Evolutionary conservation across 2,797 vertebrate species (phyloP), one percentile per base, ranked within the genome.

Genomic region (Euthynnus affinis): DNA sequence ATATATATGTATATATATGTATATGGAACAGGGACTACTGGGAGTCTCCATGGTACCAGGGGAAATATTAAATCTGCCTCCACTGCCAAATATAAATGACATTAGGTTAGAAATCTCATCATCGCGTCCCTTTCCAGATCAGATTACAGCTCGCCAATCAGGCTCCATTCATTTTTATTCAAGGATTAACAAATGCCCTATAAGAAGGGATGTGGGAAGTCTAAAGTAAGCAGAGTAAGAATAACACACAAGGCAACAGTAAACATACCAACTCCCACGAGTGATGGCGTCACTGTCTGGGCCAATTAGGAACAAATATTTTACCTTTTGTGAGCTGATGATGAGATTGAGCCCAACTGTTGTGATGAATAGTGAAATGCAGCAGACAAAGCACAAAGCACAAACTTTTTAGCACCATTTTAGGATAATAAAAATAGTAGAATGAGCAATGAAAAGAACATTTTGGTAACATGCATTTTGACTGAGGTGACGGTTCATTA

Each of bases 231-330:
- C 66, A 25, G 65, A 81, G 80, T 60, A 86, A 86, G 81, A 84
- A 89, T 69, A 91, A 92, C 82, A 89, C 73, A 71, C 83, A 80
- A 75, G 78, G 57, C 80, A 71, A 48, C 77, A 71, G 74, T 88
- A 85, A 89, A 91, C 87, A 90, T 83, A 71, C 83, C 87, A 65
- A 55, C 62, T 86, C 65, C 49, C 56, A 56, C 10, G 55, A 82
- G 68, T 59, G 42, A 84, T 89, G 71, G 42, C 2, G 20, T 74
- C 65, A 51, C 61, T 25, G 84, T 87, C 86, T 71, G 76, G 53
- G 53, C 48, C 60, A 71, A 46, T 60, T 51, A 4, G 61, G 52
- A 78, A 56, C 62, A 80, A 78, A 85, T 76, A 74, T 68, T 84
- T 72, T 49, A 57, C 57, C 70, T 48, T 46, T 68, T 62, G 42